A percentile compares a stretch with the other conserved stretches of the same genome.
Conservation (phyloP, 2,113 vertebrate genomes). For the Microtus oregoni region DNA sequence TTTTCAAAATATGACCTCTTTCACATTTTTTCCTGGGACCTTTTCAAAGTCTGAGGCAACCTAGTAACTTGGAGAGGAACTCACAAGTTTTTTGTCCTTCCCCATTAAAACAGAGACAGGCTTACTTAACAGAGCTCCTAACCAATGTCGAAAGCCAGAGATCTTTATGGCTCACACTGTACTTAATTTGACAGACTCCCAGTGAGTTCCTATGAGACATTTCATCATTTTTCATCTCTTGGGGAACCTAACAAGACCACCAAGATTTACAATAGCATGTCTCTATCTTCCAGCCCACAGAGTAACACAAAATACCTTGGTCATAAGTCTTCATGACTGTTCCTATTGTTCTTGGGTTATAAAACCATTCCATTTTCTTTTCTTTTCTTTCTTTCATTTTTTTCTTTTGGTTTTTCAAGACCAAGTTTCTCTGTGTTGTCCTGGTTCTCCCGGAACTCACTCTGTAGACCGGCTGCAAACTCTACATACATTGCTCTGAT, state of each 20-base stretch:
- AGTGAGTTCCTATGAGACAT: background rate
- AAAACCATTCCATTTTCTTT: background rate
- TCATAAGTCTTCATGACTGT: conserved; percentile 61
- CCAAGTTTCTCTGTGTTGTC: background rate
- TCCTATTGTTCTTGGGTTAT: conserved; percentile 51
- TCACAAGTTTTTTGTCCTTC: background rate
- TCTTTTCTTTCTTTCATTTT: background rate
- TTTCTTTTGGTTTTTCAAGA: background rate
- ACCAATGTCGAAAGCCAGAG: background rate
- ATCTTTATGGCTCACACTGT: background rate
- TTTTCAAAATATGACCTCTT: conserved; percentile 27
- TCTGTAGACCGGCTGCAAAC: background rate
- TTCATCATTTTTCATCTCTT: background rate
- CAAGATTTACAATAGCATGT: background rate
- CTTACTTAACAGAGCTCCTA: background rate
- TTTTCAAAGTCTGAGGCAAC: background rate
- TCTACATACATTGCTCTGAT: background rate
- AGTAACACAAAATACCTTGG: conserved; percentile 61
- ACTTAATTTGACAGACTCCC: conserved; percentile 6
- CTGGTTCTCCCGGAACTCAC: background rate
- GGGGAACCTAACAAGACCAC: background rate
- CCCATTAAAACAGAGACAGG: background rate
- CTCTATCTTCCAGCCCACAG: conserved; percentile 22
- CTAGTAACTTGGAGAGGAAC: background rate
- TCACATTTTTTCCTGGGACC: background rate